phyloP scores from a whole-genome alignment of 2,797 vertebrate species.

The Crypturellus tataupa region DNA sequence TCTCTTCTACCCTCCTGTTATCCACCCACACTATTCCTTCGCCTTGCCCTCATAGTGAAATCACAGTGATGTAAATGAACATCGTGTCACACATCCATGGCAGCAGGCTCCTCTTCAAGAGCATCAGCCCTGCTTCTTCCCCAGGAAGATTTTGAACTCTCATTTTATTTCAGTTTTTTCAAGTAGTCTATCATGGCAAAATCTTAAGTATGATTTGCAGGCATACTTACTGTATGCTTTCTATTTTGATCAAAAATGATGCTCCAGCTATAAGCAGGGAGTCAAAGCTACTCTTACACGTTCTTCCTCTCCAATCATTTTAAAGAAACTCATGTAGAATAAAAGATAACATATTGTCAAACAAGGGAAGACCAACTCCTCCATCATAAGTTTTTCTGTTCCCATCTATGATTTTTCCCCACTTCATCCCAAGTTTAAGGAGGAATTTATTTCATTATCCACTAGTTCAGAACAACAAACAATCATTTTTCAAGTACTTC shows the following conservation, averaged over 20 bases:
- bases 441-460: not conserved
- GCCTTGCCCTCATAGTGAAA: not conserved
- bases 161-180: not conserved
- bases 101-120: not conserved
- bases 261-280: not conserved
- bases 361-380: not conserved
- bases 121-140: not conserved
- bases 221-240: not conserved
- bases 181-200: not conserved
- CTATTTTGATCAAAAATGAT: fast-evolving
- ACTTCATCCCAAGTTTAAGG: slow-evolving; percentile 1
- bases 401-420: not conserved
- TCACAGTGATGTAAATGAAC: not conserved
- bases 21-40: not conserved
- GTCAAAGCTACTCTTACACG: not conserved
- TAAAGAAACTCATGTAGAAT: not conserved
- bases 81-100: not conserved
- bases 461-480: slow-evolving; percentile 14
- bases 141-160: not conserved
- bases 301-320: not conserved
- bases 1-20: fast-evolving
- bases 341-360: slow-evolving; percentile 4
- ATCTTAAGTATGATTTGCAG: not conserved
- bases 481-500: slow-evolving; percentile 25
- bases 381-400: not conserved